Evolutionary conservation across 2,888 invertebrate species (phyloP).

Genomic region (Cotesia congregata): DNA sequence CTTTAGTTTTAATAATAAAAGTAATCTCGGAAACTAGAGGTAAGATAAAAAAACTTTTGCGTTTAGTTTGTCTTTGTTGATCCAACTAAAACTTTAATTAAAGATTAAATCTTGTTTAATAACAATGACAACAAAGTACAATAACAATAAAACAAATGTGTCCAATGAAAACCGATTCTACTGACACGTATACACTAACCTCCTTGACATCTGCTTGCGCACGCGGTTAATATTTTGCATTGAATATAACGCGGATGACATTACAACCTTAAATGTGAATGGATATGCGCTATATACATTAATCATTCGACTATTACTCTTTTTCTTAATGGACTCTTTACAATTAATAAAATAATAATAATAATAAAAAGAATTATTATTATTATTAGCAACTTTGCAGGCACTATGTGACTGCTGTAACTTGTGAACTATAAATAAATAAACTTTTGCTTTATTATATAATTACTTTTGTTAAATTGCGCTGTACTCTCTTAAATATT

Average conservation of each 20-base stretch:
- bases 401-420: no score
- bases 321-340: not conserved
- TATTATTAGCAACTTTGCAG: no score
- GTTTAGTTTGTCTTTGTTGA: no score
- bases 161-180: constrained; percentile 19
- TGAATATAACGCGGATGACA: constrained; percentile 57
- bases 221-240: constrained; percentile 59
- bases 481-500: no score
- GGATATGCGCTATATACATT: constrained; percentile 52
- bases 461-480: no score
- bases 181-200: constrained; percentile 52
- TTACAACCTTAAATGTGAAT: constrained; percentile 47
- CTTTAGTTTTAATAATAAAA: no score
- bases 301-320: constrained; percentile 20
- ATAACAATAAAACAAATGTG: constrained; percentile 19
- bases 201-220: constrained; percentile 60
- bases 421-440: no score
- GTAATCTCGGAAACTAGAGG: not conserved
- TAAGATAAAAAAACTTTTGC: no score
- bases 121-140: constrained; percentile 11
- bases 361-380: not conserved
- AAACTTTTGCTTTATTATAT: no score
- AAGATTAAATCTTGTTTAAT: not conserved
- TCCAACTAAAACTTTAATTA: not conserved
- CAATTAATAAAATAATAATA: not conserved